These are phyloP conservation scores for Epinephelus awoara DNA, from an alignment of 2,797 vertebrate species.

Conservation along the genomic window DNA sequence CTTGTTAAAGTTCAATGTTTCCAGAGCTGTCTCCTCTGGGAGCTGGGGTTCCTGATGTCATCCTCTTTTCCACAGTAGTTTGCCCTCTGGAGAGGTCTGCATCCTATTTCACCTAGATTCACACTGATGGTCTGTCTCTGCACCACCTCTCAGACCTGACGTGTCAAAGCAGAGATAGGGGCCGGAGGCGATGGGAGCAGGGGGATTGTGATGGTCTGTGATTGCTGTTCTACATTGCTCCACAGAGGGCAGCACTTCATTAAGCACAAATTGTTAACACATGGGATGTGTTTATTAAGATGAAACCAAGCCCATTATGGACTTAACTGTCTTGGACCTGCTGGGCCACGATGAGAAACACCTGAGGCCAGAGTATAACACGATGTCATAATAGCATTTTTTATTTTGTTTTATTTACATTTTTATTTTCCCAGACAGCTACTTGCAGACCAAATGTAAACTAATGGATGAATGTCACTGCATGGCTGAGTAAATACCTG, in stretches of 20 bases:
- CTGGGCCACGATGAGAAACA: constrained; percentile 58
- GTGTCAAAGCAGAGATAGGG: constrained; percentile 34
- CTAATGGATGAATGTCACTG: constrained; percentile 50
- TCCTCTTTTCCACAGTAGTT: constrained; percentile 68
- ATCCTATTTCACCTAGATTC: constrained; percentile 54
- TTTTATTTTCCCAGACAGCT: constrained; percentile 16
- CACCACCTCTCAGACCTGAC: constrained; percentile 32
- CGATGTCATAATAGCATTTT: not conserved
- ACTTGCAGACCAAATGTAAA: constrained; percentile 13
- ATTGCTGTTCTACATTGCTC: constrained; percentile 73
- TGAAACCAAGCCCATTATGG: constrained; percentile 74
- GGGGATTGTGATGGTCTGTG: constrained; percentile 46
- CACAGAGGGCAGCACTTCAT: constrained; percentile 85
- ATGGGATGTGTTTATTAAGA: constrained; percentile 80
- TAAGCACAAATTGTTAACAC: constrained; percentile 83
- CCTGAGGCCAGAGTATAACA: constrained; percentile 28
- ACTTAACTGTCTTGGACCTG: constrained; percentile 56
- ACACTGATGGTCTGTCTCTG: constrained; percentile 37
- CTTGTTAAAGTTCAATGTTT: constrained; percentile 83
- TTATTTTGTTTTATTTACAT: constrained; percentile 1
- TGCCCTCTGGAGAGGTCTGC: constrained; percentile 56
- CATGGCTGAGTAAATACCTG: constrained; percentile 48
- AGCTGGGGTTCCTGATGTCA: constrained; percentile 72
- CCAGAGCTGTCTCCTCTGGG: constrained; percentile 73
- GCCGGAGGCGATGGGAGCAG: constrained; percentile 5